phyloP scores from a whole-genome alignment of 53 echinoderm and acorn worm genomes.

The Apostichopus leukothele region DNA sequence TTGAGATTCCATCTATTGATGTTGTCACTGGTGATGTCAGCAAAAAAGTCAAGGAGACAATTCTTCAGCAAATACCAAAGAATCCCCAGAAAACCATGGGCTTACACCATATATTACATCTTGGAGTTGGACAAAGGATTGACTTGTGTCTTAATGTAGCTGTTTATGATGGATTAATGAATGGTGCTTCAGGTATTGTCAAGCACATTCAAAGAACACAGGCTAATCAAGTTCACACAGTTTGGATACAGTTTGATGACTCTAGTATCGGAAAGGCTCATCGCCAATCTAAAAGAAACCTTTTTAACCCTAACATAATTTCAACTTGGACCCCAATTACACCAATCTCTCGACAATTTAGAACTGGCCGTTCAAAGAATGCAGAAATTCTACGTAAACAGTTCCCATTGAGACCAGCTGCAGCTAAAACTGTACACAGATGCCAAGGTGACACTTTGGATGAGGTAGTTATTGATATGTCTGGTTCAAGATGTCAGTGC shows the following conservation, averaged over 20 bases:
- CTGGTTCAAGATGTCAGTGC: neutral
- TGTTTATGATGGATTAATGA: slow-evolving; percentile 42
- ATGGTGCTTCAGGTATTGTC: slow-evolving; percentile 28
- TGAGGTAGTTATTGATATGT: slow-evolving; percentile 1
- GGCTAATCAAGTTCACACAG: neutral
- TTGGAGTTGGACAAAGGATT: slow-evolving; percentile 22
- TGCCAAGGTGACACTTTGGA: slow-evolving; percentile 36
- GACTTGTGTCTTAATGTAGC: slow-evolving; percentile 20
- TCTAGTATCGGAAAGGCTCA: neutral
- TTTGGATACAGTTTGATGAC: slow-evolving; percentile 46
- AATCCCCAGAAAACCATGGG: neutral
- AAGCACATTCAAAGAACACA: neutral
- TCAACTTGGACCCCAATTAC: slow-evolving; percentile 41
- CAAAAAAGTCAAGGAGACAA: slow-evolving; percentile 22
- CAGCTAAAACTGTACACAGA: slow-evolving; percentile 40
- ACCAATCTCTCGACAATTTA: slow-evolving; percentile 11
- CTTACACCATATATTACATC: neutral
- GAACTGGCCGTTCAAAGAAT: slow-evolving; percentile 17
- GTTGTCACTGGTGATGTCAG: slow-evolving; percentile 31
- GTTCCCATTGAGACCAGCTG: slow-evolving; percentile 40
- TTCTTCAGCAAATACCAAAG: neutral
- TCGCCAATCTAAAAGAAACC: neutral
- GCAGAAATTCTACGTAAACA: slow-evolving; percentile 13
- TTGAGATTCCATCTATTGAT: slow-evolving; percentile 28
- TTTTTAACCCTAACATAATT: neutral